Percentiles rank a stretch among this genome's conserved stretches.
These are phyloP conservation scores for Brachyptera risi DNA, from an alignment of 2,888 invertebrate species.

Conservation along the genomic window DNA sequence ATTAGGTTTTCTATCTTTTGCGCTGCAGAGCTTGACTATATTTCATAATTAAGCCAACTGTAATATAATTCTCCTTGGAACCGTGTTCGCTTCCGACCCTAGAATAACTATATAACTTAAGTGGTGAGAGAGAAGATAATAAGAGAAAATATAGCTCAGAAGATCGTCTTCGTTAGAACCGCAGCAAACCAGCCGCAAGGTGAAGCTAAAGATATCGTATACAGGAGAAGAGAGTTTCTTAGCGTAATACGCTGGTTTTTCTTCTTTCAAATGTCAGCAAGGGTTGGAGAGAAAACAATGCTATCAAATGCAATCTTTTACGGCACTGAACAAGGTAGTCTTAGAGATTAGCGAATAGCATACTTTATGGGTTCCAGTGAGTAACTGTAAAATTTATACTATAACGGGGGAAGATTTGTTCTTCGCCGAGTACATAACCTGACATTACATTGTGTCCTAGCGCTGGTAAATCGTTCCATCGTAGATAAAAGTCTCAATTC, in stretches of 20 bases:
- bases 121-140: constrained; percentile 44
- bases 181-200: constrained; percentile 12
- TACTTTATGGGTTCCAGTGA: constrained; percentile 13
- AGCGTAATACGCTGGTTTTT: not conserved
- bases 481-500: not conserved
- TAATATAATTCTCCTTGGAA: not conserved
- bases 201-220: no score
- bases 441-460: no score
- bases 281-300: constrained; percentile 17
- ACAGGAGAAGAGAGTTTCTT: not conserved
- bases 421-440: constrained; percentile 15
- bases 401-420: constrained; percentile 5
- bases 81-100: constrained; percentile 37
- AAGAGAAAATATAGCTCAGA: constrained; percentile 39
- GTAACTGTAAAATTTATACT: constrained; percentile 17
- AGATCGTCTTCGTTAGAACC: not conserved
- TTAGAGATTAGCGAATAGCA: constrained; percentile 21
- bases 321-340: constrained; percentile 19
- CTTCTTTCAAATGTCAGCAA: not conserved
- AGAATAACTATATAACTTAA: constrained; percentile 39
- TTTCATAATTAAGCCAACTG: constrained; percentile 4
- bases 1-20: no score
- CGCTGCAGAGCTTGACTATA: not conserved
- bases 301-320: constrained; percentile 21
- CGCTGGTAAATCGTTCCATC: no score